A percentile compares a stretch with the other conserved stretches of the same genome.
Conservation (phyloP, 2,888 invertebrate species). For the Rhaphigaster nebulosa region DNA sequence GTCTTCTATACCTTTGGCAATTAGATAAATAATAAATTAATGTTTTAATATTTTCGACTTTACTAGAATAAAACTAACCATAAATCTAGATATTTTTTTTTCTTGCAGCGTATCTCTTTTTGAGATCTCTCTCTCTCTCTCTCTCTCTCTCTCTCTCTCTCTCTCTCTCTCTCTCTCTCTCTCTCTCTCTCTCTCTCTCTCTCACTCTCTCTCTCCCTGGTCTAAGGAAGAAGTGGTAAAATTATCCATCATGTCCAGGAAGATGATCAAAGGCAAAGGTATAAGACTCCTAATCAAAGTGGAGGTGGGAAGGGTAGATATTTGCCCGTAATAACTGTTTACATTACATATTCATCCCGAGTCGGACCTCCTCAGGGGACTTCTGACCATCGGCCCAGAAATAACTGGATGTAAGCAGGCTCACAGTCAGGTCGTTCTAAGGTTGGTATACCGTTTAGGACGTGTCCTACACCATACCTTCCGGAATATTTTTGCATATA, state of each 20-base stretch:
- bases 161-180: too few relatives aligned
- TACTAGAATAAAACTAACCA: too few relatives aligned
- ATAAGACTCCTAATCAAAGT: slow-evolving; percentile 13
- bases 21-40: too few relatives aligned
- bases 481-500: neutral
- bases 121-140: neutral
- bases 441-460: neutral
- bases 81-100: neutral
- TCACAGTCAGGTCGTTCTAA: neutral
- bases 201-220: too few relatives aligned
- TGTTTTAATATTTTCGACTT: too few relatives aligned
- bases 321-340: slow-evolving; percentile 12
- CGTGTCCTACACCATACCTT: neutral
- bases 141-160: too few relatives aligned
- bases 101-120: neutral
- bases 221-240: neutral
- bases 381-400: neutral
- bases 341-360: slow-evolving; percentile 27
- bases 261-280: slow-evolving; percentile 4
- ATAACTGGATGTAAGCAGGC: neutral
- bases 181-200: too few relatives aligned
- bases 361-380: neutral
- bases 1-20: too few relatives aligned
- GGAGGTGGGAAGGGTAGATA: neutral
- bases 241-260: neutral